Evolutionary conservation across 2,797 vertebrate genomes (phyloP).

Genomic region (Thamnophis elegans): DNA sequence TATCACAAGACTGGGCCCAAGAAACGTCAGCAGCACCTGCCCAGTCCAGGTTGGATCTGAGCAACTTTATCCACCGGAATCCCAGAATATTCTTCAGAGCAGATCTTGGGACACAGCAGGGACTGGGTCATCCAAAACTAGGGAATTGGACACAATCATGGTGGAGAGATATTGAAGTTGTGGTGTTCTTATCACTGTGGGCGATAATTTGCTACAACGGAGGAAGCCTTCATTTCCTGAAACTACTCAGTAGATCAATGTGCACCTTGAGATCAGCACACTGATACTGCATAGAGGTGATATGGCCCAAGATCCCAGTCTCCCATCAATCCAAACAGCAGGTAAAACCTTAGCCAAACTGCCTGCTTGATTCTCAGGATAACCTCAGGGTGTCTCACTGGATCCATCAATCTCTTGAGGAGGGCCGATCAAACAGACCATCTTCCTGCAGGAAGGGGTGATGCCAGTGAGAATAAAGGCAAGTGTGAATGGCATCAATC

Average conservation of each 20-base stretch:
- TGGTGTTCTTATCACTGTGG: neutral
- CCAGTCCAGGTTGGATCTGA: neutral
- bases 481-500: neutral
- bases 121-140: neutral
- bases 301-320: neutral
- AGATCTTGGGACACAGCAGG: neutral
- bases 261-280: neutral
- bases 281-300: neutral
- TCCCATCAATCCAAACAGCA: neutral
- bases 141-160: neutral
- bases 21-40: neutral
- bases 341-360: neutral
- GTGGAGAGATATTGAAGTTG: neutral
- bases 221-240: neutral
- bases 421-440: neutral
- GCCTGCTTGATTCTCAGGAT: neutral
- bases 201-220: neutral
- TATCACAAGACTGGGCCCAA: neutral
- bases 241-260: neutral
- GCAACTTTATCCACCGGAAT: neutral
- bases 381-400: neutral
- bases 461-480: neutral
- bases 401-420: neutral
- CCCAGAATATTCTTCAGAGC: neutral
- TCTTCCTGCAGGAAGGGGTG: neutral